Evolutionary conservation across 2,888 invertebrate genomes (phyloP).

Genomic region (Salpingus planirostris): DNA sequence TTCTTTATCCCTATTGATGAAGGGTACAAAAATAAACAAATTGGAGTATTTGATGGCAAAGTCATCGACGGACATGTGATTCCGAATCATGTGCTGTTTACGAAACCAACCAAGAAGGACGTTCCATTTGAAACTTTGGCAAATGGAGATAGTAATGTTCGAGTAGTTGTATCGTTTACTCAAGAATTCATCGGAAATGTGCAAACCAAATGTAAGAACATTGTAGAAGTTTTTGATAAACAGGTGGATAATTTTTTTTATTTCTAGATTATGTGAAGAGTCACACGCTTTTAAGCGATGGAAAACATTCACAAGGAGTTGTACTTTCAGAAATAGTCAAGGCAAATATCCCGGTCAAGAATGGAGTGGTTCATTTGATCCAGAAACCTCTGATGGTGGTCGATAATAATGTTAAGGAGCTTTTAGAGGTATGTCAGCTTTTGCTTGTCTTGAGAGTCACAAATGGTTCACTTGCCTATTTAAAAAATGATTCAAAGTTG

Average conservation of each 20-base stretch:
- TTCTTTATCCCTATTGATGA: conserved; percentile 88
- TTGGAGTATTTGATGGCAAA: conserved; percentile 67
- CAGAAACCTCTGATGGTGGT: conserved; percentile 86
- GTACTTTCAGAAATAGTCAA: conserved; percentile 81
- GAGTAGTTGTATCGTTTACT: conserved; percentile 73
- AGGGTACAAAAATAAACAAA: conserved; percentile 55
- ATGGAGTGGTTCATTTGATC: conserved; percentile 89
- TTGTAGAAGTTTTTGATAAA: no score
- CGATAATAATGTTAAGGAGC: conserved; percentile 77
- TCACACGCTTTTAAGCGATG: conserved; percentile 70
- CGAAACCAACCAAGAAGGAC: conserved; percentile 67
- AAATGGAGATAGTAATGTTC: conserved; percentile 74
- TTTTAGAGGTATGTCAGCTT: conserved; percentile 63
- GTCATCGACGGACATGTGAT: conserved; percentile 88
- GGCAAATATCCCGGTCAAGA: conserved; percentile 85
- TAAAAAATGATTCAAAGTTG: no score
- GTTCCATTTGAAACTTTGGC: conserved; percentile 72
- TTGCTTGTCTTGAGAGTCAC: conserved; percentile 2
- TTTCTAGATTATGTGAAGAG: conserved; percentile 75
- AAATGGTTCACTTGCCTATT: not conserved
- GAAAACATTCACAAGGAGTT: conserved; percentile 70
- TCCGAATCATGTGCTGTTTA: conserved; percentile 78
- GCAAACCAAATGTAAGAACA: no score
- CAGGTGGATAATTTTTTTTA: no score
- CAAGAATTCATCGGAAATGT: conserved; percentile 61